Conservation (phyloP, 1,140 invertebrate genomes). For the Leptopilina boulardi region DNA sequence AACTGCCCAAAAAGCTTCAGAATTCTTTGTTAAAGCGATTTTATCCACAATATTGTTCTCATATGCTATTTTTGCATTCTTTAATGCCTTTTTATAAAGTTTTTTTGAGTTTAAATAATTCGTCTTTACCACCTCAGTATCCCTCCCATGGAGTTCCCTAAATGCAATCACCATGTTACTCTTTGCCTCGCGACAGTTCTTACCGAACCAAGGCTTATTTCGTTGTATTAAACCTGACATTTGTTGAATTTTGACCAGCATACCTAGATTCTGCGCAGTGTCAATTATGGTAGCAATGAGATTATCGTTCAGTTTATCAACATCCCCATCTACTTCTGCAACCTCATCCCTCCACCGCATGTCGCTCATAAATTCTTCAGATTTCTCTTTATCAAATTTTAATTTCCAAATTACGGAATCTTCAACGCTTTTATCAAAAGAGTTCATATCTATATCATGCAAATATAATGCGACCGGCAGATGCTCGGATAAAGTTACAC, state of each 20-base stretch:
- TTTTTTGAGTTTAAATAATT: not conserved
- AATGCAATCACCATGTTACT: not conserved
- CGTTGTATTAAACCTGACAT: not conserved
- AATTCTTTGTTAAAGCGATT: not conserved
- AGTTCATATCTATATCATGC: not conserved
- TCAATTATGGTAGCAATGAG: not conserved
- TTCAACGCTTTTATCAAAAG: too few relatives aligned
- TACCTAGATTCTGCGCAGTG: not conserved
- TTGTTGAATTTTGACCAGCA: too few relatives aligned
- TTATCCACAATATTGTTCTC: not conserved
- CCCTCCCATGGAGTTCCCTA: not conserved
- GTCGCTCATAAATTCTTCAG: not conserved
- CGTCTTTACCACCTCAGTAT: not conserved
- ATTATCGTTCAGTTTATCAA: not conserved
- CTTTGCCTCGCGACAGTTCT: not conserved
- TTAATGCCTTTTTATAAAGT: not conserved
- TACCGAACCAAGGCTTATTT: not conserved
- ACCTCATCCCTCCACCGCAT: not conserved
- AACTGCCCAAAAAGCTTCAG: not conserved
- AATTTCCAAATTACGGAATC: too few relatives aligned
- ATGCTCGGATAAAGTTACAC: not conserved
- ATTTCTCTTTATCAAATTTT: not conserved
- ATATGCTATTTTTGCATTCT: not conserved
- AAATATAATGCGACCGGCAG: not conserved
- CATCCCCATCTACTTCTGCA: not conserved